Conservation (phyloP, 2,113 vertebrate species). For the Agapornis roseicollis region DNA sequence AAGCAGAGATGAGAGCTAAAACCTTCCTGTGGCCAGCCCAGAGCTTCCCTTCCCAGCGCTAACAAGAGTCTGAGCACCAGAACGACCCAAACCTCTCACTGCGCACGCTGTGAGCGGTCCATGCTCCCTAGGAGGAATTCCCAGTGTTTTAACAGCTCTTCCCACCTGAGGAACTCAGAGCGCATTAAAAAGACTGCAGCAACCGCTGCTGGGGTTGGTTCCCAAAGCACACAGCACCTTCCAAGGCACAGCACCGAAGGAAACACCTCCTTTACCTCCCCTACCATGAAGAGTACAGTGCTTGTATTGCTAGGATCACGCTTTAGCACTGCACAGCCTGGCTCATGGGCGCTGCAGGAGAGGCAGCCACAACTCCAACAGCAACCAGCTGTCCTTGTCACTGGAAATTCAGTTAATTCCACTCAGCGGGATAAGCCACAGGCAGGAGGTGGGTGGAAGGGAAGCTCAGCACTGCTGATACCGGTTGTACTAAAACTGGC, state of each 20-base stretch:
- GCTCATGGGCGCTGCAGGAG: background rate
- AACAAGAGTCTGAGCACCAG: background rate
- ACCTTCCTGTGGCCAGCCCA: background rate
- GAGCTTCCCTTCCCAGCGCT: background rate
- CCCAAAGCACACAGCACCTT: background rate
- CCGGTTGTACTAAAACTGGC: background rate
- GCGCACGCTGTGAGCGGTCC: rapidly evolving
- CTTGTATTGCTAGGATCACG: background rate
- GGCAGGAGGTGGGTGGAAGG: background rate
- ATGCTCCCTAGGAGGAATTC: rapidly evolving
- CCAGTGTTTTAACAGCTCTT: background rate
- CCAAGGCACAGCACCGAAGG: background rate
- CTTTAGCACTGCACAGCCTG: background rate
- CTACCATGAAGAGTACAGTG: background rate
- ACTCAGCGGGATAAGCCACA: slow-evolving; percentile 65
- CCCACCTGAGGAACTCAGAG: background rate
- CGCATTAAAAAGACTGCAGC: background rate
- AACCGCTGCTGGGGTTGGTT: background rate
- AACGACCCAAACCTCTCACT: background rate
- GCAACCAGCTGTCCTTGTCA: slow-evolving; percentile 32
- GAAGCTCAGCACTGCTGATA: background rate
- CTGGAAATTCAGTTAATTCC: slow-evolving; percentile 70
- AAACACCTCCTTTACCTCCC: background rate
- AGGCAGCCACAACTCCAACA: background rate
- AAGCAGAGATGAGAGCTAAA: background rate